Base-by-base conservation (phyloP, 2,113 vertebrate species). In the Eptesicus fuscus region DNA sequence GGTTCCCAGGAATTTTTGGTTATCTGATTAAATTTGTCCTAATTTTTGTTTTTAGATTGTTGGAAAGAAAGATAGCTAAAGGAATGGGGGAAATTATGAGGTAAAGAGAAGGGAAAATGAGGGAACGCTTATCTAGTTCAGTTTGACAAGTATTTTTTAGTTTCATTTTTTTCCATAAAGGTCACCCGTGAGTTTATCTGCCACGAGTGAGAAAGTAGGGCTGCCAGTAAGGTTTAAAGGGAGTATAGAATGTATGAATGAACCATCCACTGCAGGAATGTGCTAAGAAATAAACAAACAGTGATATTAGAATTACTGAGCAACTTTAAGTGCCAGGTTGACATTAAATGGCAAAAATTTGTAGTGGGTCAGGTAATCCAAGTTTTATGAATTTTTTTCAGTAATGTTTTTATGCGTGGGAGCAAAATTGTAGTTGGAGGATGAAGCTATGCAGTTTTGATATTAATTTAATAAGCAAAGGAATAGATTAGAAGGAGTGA, bases 261-360 rank as follows among this genome's bases (percentile, higher is more conserved):
- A 94, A 47, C 5, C 47, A 65, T 35, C 25, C 40, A 18, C 25
- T 74, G 44, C 14, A 78, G 32, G 32, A 83, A 73, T 49, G 35
- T 65, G 35, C 44, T 56, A 73, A 63, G n/a, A 79, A 74, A 89
- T 67, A 17, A 69, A 23, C 8, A 42, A 61, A 89, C 40, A 42
- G 65, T 80, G 74, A 92, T 4, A 70, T 44, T 49, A 90, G 47
- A 76, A 53, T 70, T 85, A 83, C 5, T 51, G 23, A 80, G 53
- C 67, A 96, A 82, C 51, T 88, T 88, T 77, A 77, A 83, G 30
- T 88, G n/a, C 30, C 67, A 82, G 28, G 32, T 88, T 92, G 56
- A 59, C 18, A 92, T 59, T 82, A 82, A 84, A 76, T 82, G 42
- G 56, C 17, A 69, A 28, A 90, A 74, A 80, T 61, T 63, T 79